A percentile compares a stretch with the other conserved stretches of the same genome.
Evolutionary conservation across 2,888 invertebrate species (phyloP).

Genomic region (Ashinkailepas kermadecensis): DNA sequence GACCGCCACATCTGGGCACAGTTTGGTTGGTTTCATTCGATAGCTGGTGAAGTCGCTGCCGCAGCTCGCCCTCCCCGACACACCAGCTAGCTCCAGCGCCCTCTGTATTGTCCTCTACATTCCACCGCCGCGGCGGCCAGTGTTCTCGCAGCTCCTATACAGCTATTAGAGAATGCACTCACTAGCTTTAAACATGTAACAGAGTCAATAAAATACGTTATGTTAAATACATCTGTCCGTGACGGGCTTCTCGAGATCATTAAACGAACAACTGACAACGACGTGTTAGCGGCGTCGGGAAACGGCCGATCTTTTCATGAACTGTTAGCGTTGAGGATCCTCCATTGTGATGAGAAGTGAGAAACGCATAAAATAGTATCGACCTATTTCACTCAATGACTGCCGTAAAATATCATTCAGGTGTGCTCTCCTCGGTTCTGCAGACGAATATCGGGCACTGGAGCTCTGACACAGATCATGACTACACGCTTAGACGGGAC

Average conservation of each 20-base stretch:
- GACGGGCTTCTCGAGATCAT: background rate
- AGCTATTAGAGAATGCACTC: slow-evolving; percentile 13
- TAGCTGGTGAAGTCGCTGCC: background rate
- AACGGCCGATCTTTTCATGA: too few relatives aligned
- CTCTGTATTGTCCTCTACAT: background rate
- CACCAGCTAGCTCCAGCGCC: background rate
- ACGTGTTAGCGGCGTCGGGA: too few relatives aligned
- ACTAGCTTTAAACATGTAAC: slow-evolving; percentile 19
- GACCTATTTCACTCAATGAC: too few relatives aligned
- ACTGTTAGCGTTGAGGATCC: too few relatives aligned
- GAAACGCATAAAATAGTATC: too few relatives aligned
- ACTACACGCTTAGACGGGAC: too few relatives aligned
- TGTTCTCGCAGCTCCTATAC: background rate
- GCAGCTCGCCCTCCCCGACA: background rate
- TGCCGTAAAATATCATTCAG: too few relatives aligned
- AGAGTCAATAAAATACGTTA: slow-evolving; percentile 19
- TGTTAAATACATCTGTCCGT: background rate
- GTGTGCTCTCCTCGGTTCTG: too few relatives aligned
- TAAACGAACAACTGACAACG: too few relatives aligned
- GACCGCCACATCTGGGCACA: background rate
- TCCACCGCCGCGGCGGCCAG: background rate
- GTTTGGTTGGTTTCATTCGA: background rate
- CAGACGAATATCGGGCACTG: too few relatives aligned
- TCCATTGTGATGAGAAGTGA: too few relatives aligned
- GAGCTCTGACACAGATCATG: too few relatives aligned